Base-by-base conservation (phyloP, 2,113 vertebrate genomes). In the Pavo muticus region DNA sequence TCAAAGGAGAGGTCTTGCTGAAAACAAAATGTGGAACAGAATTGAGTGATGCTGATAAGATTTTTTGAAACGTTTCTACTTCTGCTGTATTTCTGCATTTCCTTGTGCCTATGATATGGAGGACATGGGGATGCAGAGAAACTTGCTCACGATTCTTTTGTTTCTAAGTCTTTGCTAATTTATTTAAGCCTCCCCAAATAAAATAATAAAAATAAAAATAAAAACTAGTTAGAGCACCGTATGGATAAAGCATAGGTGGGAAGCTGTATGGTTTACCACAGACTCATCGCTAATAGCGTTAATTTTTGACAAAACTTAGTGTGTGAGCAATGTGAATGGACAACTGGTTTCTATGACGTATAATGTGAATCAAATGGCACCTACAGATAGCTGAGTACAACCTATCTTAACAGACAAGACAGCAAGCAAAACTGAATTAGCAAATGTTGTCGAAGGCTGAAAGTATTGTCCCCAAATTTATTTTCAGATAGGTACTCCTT, bases 401-500 rank as follows among this genome's bases (percentile, higher is more conserved):
- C 25, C 54, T 85, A 27, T 54, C 35, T 87, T 82, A 48, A 20
- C 67, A 90, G 37, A 52, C 9, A 52, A 35, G 47, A 54, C 42
- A 90, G n/a, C 44, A 68, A 85, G n/a, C 11, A 37, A 85, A 87
- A 35, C 16, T 2, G 11, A 12, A 21, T 18, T 32, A 71, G 47
- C 30, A 63, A 69, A 24, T 44, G 74, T 45, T 71, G 35, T 56
- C 57, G n/a, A 27, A 72, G 45, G n/a, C 25, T 70, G 40, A 90
- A 94, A 85, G 73, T 76, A 52, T 91, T 1, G 0, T 81, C 45
- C 63, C 12, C 2, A 29, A 35, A 84, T 84, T 86, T 47, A 70
- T 88, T 93, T 92, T 77, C 87, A 86, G 74, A 94, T 37, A 21
- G 45, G 39, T 44, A 50, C 69, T 90, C 21, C 37, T 91, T 93